phyloP scores from a whole-genome alignment of 1,140 invertebrate species.

The Helicoverpa zea region DNA sequence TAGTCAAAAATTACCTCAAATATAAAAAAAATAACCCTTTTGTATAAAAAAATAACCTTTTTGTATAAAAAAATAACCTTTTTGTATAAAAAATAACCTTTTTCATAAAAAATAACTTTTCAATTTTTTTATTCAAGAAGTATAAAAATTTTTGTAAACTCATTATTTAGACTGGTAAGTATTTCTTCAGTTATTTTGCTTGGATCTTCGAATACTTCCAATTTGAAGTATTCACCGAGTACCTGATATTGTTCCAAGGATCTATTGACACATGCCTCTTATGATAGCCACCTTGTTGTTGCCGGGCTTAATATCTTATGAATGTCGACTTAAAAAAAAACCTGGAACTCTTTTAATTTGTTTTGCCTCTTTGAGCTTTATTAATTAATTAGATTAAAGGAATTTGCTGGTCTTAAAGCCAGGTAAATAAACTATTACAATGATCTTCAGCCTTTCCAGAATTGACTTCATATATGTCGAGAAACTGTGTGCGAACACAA shows the following conservation, averaged over 20 bases:
- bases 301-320: conserved; percentile 71
- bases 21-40: too few relatives aligned
- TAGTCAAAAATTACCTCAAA: too few relatives aligned
- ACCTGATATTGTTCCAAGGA: conserved; percentile 46
- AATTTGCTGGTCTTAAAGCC: conserved; percentile 19
- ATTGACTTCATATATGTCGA: conserved; percentile 19
- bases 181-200: conserved; percentile 71
- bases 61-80: not conserved
- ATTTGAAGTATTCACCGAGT: conserved; percentile 68
- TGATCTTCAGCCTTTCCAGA: conserved; percentile 25
- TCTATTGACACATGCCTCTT: conserved; percentile 69
- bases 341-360: conserved; percentile 70
- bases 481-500: conserved; percentile 26
- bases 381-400: conserved; percentile 2
- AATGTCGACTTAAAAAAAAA: conserved; percentile 57
- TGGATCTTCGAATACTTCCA: conserved; percentile 69
- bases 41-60: too few relatives aligned
- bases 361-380: conserved; percentile 54
- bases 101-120: too few relatives aligned
- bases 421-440: conserved; percentile 12
- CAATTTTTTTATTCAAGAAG: too few relatives aligned
- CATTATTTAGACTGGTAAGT: conserved; percentile 65
- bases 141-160: conserved; percentile 6
- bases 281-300: conserved; percentile 73
- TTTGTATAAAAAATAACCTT: not conserved